Percentiles rank a stretch among this genome's conserved stretches.
These are phyloP conservation scores for Neolamprologus toae DNA, from an alignment of 2,113 vertebrate genomes.

Conservation along the genomic window DNA sequence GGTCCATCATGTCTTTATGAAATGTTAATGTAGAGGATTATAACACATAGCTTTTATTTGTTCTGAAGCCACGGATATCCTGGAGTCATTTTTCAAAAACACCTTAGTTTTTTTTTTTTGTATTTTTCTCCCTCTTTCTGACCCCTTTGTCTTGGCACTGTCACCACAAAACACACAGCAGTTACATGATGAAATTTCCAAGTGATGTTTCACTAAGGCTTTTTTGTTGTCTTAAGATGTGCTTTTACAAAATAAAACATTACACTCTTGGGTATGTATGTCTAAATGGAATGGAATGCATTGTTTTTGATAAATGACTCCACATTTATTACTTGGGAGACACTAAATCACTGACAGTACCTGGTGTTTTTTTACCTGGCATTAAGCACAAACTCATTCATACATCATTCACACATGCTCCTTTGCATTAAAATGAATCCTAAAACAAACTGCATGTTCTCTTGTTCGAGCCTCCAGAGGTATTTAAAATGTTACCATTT, in stretches of 20 bases:
- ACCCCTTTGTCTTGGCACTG: not conserved
- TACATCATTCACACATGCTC: not conserved
- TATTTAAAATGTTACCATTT: not conserved
- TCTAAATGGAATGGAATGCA: not conserved
- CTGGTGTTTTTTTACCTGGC: not conserved
- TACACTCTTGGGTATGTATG: not conserved
- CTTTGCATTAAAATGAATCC: not conserved
- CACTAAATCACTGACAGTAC: not conserved
- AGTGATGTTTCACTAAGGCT: not conserved
- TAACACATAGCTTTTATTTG: not conserved
- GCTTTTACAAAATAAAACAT: not conserved
- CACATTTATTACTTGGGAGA: not conserved
- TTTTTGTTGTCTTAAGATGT: not conserved
- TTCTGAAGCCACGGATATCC: not conserved
- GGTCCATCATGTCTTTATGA: not conserved
- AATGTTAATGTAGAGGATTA: not conserved
- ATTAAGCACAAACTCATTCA: not conserved
- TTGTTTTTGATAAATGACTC: not conserved
- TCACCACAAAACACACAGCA: not conserved
- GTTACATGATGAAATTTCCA: not conserved
- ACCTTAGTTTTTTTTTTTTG: rapidly evolving
- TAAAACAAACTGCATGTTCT: not conserved
- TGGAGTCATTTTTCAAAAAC: not conserved
- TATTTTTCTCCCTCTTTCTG: not conserved
- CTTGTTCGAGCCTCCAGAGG: not conserved